Conservation (phyloP, 2,113 vertebrate genomes). For the Antechinus flavipes region DNA sequence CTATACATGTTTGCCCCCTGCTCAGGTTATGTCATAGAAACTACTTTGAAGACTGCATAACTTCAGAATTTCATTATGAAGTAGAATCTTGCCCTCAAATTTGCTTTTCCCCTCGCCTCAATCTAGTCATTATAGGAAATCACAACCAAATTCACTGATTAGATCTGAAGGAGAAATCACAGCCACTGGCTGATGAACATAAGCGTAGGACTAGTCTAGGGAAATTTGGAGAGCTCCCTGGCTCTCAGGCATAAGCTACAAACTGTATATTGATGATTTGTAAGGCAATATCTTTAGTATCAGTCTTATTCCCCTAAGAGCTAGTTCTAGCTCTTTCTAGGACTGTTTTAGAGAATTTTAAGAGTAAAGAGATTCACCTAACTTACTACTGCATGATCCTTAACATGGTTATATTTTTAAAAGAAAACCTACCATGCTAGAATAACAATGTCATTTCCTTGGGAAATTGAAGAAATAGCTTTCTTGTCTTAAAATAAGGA, state of each 20-base stretch:
- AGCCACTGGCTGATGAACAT: not conserved
- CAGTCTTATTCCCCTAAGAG: not conserved
- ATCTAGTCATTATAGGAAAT: not conserved
- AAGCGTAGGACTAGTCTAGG: not conserved
- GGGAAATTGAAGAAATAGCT: not conserved
- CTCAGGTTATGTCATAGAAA: not conserved
- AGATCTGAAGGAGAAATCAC: not conserved
- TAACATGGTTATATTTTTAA: not conserved
- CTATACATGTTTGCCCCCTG: not conserved
- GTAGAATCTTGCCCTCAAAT: not conserved
- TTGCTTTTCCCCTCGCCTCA: not conserved
- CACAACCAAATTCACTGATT: not conserved
- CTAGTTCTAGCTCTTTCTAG: not conserved
- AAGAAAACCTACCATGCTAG: not conserved
- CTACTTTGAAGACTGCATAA: not conserved
- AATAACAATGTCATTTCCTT: not conserved
- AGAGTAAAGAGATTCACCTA: not conserved
- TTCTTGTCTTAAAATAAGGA: not conserved
- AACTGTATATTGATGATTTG: not conserved
- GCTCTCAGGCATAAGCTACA: not conserved
- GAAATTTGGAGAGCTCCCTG: not conserved
- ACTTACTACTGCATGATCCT: not conserved
- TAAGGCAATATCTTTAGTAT: not conserved
- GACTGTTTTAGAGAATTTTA: not conserved
- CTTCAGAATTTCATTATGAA: not conserved